Evolutionary conservation across 1,140 invertebrate genomes (phyloP).

Genomic region (Antheraea pernyi): DNA sequence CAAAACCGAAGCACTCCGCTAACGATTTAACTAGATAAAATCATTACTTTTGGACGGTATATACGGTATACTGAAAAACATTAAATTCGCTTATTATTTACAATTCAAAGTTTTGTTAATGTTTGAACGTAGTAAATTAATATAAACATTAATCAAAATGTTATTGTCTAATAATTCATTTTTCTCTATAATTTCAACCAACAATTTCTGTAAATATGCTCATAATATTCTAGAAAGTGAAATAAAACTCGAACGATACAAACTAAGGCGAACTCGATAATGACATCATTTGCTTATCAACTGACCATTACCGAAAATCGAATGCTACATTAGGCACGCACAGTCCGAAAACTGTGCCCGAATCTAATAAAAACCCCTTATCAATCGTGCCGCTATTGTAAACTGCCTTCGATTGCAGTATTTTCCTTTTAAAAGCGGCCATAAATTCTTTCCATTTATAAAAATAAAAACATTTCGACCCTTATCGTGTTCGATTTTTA

Average conservation of each 20-base stretch:
- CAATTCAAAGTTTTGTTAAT: no score
- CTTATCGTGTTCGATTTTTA: slow-evolving; percentile 79
- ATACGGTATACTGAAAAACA: neutral
- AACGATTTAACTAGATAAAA: slow-evolving; percentile 1
- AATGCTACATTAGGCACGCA: slow-evolving; percentile 67
- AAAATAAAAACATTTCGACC: slow-evolving; percentile 75
- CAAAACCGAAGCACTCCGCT: slow-evolving; percentile 8
- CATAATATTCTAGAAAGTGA: slow-evolving; percentile 24
- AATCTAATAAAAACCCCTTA: slow-evolving; percentile 71
- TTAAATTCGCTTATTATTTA: no score
- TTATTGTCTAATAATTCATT: neutral
- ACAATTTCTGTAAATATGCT: slow-evolving; percentile 14
- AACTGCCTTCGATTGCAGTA: slow-evolving; percentile 64
- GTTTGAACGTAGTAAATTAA: no score
- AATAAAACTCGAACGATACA: slow-evolving; percentile 53
- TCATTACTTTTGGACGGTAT: neutral
- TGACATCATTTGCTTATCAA: slow-evolving; percentile 76
- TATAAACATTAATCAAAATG: neutral
- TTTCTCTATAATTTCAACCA: slow-evolving; percentile 10
- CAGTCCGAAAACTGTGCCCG: slow-evolving; percentile 57
- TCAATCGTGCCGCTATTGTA: slow-evolving; percentile 53
- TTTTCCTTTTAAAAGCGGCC: slow-evolving; percentile 64
- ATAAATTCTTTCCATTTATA: slow-evolving; percentile 74
- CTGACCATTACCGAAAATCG: slow-evolving; percentile 77
- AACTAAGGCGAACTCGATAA: slow-evolving; percentile 66